A percentile compares a stretch with the other conserved stretches of the same genome.
Conservation (phyloP, 2,113 vertebrate genomes). For the Orientallactaga bullata region DNA sequence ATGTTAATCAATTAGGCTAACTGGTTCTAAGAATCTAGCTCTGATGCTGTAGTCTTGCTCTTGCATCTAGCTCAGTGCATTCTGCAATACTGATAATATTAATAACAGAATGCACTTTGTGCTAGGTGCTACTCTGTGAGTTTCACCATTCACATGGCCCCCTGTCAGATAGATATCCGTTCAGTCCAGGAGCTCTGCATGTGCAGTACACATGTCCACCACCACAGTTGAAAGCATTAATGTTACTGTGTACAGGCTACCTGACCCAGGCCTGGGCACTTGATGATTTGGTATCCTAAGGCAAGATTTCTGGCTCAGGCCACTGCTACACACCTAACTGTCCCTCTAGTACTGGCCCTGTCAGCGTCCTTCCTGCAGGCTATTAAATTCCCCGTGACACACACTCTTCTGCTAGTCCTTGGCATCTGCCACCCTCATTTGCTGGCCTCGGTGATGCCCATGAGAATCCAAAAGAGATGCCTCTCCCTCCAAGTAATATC, state of each 20-base stretch:
- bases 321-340: background rate
- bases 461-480: background rate
- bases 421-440: background rate
- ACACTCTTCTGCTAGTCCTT: too few relatives aligned
- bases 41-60: background rate
- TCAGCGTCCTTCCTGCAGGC: background rate
- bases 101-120: background rate
- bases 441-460: too few relatives aligned
- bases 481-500: background rate
- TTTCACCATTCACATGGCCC: background rate
- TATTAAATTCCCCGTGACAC: background rate
- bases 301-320: conserved; percentile 12
- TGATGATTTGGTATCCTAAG: background rate
- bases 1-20: background rate
- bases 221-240: too few relatives aligned
- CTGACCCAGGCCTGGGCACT: background rate
- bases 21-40: background rate
- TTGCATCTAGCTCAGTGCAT: background rate
- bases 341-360: background rate
- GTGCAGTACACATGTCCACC: background rate
- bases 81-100: background rate
- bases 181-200: background rate
- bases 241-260: background rate
- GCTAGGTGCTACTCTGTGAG: background rate
- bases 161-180: background rate